Conservation (phyloP, 2,797 vertebrate species). For the Gorsachius magnificus region DNA sequence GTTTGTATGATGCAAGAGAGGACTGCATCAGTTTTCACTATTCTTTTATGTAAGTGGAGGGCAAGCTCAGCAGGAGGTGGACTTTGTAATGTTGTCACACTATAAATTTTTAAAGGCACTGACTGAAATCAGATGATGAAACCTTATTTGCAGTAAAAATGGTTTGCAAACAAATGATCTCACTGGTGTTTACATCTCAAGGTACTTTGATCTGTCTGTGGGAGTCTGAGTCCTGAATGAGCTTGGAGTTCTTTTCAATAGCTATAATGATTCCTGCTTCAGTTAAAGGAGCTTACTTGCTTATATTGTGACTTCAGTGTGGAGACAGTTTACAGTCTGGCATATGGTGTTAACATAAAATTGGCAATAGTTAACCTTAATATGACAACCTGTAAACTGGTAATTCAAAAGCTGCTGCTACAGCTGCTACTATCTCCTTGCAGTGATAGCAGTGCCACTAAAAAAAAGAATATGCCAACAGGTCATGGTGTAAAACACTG, state of each 20-base stretch:
- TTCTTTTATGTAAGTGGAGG: background rate
- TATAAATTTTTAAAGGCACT: background rate
- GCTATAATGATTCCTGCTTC: background rate
- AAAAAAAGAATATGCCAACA: background rate
- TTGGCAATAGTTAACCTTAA: conserved; percentile 59
- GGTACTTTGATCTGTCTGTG: background rate
- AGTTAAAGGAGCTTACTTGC: background rate
- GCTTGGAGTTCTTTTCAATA: background rate
- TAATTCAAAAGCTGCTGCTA: conserved; percentile 32
- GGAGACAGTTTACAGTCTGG: conserved; percentile 45
- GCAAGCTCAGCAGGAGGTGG: background rate
- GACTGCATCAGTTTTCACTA: background rate
- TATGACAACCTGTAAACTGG: conserved; percentile 60
- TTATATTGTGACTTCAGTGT: conserved; percentile 14
- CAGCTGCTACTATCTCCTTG: background rate
- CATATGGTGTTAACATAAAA: conserved; percentile 59
- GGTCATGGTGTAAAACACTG: background rate
- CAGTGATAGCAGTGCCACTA: background rate
- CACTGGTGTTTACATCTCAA: background rate
- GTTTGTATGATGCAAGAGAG: background rate
- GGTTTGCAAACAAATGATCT: conserved; percentile 2
- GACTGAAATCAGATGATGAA: background rate
- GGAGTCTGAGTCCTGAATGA: background rate
- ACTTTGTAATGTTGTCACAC: background rate
- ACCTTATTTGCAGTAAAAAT: background rate